These are phyloP conservation scores for Homarus gammarus DNA, from an alignment of 2,888 invertebrate genomes.

Conservation along the genomic window DNA sequence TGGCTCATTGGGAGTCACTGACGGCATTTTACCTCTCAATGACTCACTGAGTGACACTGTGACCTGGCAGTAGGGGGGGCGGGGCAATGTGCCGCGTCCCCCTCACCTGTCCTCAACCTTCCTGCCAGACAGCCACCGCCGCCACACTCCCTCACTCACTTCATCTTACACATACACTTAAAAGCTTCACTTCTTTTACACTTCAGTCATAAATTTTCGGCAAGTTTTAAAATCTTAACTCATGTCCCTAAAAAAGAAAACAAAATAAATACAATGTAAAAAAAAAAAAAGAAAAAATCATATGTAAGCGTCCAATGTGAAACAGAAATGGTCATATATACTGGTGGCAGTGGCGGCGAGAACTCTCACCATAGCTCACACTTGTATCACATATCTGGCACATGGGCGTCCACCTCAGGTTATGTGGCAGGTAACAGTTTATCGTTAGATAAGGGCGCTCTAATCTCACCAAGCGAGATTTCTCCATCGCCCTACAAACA, in stretches of 20 bases:
- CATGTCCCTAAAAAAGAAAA: no score
- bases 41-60: conserved; percentile 8
- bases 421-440: background rate
- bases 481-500: background rate
- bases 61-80: background rate
- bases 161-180: background rate
- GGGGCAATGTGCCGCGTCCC: background rate
- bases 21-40: conserved; percentile 32
- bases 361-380: background rate
- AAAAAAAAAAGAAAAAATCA: no score
- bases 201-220: no score
- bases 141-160: background rate
- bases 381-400: background rate
- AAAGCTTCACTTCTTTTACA: no score
- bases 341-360: no score
- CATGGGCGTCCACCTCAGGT: background rate
- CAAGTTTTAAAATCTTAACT: no score
- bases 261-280: no score
- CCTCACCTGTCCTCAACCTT: conserved; percentile 17
- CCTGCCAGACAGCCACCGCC: conserved; percentile 4
- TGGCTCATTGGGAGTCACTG: conserved; percentile 47
- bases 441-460: background rate
- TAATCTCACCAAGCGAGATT: background rate
- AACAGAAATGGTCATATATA: no score
- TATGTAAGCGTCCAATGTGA: no score